Evolutionary conservation across 1,140 invertebrate species (phyloP), one percentile per base, ranked within the genome.

Genomic region (Drosophila arizonae): DNA sequence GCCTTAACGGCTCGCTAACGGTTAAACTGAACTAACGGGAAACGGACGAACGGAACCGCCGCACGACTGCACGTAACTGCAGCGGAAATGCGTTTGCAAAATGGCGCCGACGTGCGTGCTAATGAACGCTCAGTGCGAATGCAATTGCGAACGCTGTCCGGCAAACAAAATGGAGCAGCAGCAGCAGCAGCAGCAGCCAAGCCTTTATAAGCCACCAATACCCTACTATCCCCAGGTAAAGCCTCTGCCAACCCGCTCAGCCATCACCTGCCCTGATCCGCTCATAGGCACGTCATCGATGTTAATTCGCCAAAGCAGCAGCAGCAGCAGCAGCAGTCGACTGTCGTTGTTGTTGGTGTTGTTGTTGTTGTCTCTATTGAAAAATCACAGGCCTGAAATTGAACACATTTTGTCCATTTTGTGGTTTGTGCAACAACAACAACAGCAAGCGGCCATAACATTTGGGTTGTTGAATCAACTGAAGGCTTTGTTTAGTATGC

Each of bases 391-490:
- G 79, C 82, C 79, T 82, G 76, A 86, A 88, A 86, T 86, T 88
- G 82, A 86, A 86, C 82, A 86, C 84, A 86, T 86, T 88, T 86
- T 87, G 82, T 79, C 79, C 82, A 86, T 86, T 86, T 86, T 86
- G 82, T 69, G 82, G 82, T 76, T 85, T 79, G 55, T 72, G 81
- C 61, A 67, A 30, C 60, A 70, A 21, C 39, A 50, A 3, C 36
- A 50, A 26, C 62, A 39, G 10, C 33, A 9, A 1, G 50, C 63
- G 58, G 50, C 66, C 66, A 66, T 70, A 76, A 76, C 81, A 85
- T 81, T 81, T 77, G 66, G 66, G 48, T 46, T 66, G 69, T 60
- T 67, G 64, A 26, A 55, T 61, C 70, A 72, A 68, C 41, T 45
- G 60, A 48, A 56, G 57, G 70, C 70, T 78, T 80, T 81, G 82